phyloP scores from a whole-genome alignment of 2,797 vertebrate genomes.

The Gymnopithys bicolor region DNA sequence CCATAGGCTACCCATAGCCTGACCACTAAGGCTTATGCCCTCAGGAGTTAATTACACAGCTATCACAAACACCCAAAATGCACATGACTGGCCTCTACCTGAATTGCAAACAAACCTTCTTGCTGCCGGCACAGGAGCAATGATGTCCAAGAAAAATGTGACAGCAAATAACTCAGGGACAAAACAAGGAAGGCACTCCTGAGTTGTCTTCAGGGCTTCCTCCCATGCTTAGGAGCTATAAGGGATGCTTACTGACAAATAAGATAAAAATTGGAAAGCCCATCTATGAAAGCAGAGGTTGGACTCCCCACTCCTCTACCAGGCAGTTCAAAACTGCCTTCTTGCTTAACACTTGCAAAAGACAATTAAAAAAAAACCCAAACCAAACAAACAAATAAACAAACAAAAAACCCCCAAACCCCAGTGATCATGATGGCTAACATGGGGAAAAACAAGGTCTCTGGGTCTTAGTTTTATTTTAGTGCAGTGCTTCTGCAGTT shows the following conservation, averaged over 20 bases:
- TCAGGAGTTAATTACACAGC: neutral
- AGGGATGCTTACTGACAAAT: neutral
- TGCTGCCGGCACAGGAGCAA: neutral
- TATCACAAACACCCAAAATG: neutral
- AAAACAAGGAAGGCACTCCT: neutral
- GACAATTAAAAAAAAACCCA: neutral
- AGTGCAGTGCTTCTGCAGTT: neutral
- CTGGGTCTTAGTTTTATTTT: neutral
- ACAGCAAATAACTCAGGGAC: neutral
- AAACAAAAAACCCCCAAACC: too few relatives aligned
- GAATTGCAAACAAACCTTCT: neutral
- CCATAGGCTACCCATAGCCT: slow-evolving; percentile 7
- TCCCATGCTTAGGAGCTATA: neutral
- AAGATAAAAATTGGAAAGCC: neutral
- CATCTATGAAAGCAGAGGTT: neutral
- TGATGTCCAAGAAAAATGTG: neutral
- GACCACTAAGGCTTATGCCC: neutral
- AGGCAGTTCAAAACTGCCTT: neutral
- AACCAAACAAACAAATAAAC: too few relatives aligned
- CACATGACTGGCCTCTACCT: neutral
- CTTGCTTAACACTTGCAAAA: neutral
- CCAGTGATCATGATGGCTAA: neutral
- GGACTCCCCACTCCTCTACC: neutral
- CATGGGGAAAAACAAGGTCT: neutral
- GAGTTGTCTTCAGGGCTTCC: neutral